phyloP scores from a whole-genome alignment of 2,888 invertebrate genomes.

The Ormyrus nitidulus region DNA sequence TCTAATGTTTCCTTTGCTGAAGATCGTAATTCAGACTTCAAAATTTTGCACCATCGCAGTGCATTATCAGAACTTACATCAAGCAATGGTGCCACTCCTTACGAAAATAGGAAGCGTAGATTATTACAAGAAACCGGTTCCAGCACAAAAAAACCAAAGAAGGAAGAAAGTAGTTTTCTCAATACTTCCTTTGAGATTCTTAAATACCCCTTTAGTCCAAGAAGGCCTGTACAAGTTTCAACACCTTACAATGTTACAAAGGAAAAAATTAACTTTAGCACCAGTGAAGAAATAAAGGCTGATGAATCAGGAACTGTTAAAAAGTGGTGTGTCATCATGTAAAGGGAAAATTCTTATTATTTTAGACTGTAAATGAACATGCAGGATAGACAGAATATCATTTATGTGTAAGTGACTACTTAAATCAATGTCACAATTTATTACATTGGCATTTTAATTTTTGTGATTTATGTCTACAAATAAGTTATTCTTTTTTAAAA shows the following conservation, averaged over 20 bases:
- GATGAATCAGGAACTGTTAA: constrained; percentile 59
- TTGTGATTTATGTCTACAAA: constrained; percentile 24
- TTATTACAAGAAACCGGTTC: constrained; percentile 55
- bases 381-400: constrained; percentile 47
- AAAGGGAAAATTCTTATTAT: constrained; percentile 55
- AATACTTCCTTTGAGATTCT: constrained; percentile 66
- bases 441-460: constrained; percentile 13
- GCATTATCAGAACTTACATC: constrained; percentile 58
- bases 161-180: constrained; percentile 63
- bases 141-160: constrained; percentile 66
- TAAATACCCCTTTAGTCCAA: constrained; percentile 59
- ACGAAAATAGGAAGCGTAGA: constrained; percentile 67
- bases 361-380: constrained; percentile 18
- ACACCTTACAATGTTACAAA: constrained; percentile 64
- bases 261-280: constrained; percentile 60
- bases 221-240: constrained; percentile 67
- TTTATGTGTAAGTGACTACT: constrained; percentile 41
- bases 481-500: neutral
- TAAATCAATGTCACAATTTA: constrained; percentile 6
- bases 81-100: constrained; percentile 60
- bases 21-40: constrained; percentile 62
- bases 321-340: constrained; percentile 71
- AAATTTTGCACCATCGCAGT: constrained; percentile 62
- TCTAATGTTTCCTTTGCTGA: constrained; percentile 63
- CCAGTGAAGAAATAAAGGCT: constrained; percentile 57